A percentile compares a stretch with the other conserved stretches of the same genome.
phyloP scores from a whole-genome alignment of 2,888 invertebrate species.

The Timandra comae region DNA sequence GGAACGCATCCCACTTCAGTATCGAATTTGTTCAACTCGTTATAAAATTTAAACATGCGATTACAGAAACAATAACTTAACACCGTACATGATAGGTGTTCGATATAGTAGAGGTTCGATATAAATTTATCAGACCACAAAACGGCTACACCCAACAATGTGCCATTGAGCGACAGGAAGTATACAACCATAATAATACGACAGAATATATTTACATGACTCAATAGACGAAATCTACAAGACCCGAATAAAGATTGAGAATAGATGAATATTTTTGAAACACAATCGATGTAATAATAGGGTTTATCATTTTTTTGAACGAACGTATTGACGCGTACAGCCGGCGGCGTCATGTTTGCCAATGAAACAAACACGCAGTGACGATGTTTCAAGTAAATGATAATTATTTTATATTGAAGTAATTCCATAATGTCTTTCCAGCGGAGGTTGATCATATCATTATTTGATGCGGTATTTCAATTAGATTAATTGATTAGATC shows the following conservation, averaged over 20 bases:
- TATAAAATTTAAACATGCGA: conserved; percentile 33
- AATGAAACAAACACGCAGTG: conserved; percentile 5
- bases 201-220: too few relatives aligned
- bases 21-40: conserved; percentile 39
- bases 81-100: too few relatives aligned
- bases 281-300: conserved; percentile 26
- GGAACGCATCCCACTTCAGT: conserved; percentile 36
- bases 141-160: too few relatives aligned
- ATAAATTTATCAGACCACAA: too few relatives aligned
- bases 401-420: conserved; percentile 3
- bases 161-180: too few relatives aligned
- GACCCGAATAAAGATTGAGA: conserved; percentile 31
- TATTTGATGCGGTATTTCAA: conserved; percentile 15
- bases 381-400: conserved; percentile 2
- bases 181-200: too few relatives aligned
- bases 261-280: conserved; percentile 37
- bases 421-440: conserved; percentile 4
- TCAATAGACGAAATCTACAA: too few relatives aligned
- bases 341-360: conserved; percentile 29
- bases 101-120: too few relatives aligned
- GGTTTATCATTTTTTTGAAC: conserved; percentile 25
- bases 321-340: conserved; percentile 39
- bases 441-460: conserved; percentile 7
- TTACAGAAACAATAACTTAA: too few relatives aligned
- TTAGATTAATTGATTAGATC: conserved; percentile 29